phyloP scores from a whole-genome alignment of 2,797 vertebrate species.

The Paramormyrops hopkinsi region DNA sequence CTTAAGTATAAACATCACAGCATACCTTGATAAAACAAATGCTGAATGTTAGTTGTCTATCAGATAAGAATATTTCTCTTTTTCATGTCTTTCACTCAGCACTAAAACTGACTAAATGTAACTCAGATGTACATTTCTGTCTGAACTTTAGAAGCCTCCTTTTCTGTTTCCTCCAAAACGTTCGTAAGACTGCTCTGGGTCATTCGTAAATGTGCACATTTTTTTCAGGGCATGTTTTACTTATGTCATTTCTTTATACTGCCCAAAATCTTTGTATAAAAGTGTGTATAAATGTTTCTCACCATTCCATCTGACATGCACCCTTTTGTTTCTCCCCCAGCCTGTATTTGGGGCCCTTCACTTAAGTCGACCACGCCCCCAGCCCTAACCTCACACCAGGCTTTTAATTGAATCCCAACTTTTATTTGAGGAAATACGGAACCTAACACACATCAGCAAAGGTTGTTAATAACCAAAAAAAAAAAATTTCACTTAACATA shows the following conservation, averaged over 20 bases:
- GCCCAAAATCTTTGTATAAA: neutral
- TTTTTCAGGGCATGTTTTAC: neutral
- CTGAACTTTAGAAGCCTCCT: neutral
- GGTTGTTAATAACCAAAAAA: neutral
- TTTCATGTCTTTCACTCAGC: neutral
- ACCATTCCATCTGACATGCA: too few species aligned
- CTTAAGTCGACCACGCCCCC: neutral
- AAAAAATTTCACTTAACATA: neutral
- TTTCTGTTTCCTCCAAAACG: neutral
- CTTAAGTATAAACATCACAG: neutral
- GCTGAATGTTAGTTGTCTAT: neutral
- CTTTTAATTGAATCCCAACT: neutral
- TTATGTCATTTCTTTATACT: neutral
- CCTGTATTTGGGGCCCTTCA: neutral
- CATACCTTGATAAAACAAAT: neutral
- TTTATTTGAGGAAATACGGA: neutral
- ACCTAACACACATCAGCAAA: neutral
- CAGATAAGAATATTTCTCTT: neutral
- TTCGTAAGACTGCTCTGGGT: neutral
- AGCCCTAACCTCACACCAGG: neutral
- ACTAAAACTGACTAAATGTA: neutral
- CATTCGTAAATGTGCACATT: neutral
- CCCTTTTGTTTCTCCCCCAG: neutral
- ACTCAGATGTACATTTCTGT: neutral
- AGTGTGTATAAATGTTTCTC: neutral